A percentile compares a stretch with the other conserved stretches of the same genome.
Conservation (phyloP, 2,888 invertebrate species). For the Chloroclysta siterata region DNA sequence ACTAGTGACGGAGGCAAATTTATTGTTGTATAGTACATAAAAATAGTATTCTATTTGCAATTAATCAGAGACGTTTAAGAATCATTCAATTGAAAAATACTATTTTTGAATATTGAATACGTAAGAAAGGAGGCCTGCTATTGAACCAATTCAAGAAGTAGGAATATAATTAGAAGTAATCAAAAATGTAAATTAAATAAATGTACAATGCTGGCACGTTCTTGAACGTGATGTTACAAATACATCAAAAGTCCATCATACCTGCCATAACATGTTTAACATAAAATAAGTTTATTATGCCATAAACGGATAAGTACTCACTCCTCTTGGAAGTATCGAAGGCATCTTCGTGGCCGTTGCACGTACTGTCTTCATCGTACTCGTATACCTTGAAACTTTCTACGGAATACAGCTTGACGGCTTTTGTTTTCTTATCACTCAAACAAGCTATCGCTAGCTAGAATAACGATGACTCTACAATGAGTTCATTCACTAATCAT, state of each 20-base stretch:
- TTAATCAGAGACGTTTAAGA: too few relatives aligned
- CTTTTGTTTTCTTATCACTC: constrained; percentile 53
- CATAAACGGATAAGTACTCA: constrained; percentile 60
- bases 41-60: too few relatives aligned
- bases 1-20: too few relatives aligned
- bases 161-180: too few relatives aligned
- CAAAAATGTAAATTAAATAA: not conserved
- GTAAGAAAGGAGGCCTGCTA: too few relatives aligned
- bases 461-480: constrained; percentile 10
- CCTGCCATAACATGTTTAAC: constrained; percentile 45
- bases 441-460: constrained; percentile 24
- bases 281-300: constrained; percentile 49
- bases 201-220: not conserved
- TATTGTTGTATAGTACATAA: too few relatives aligned
- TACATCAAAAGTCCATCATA: constrained; percentile 16
- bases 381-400: constrained; percentile 82
- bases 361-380: constrained; percentile 77
- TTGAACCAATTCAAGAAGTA: too few relatives aligned
- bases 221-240: constrained; percentile 16
- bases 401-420: constrained; percentile 83
- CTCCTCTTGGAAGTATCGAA: constrained; percentile 77
- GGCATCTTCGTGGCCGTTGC: constrained; percentile 74
- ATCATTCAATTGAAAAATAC: not conserved
- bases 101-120: not conserved
- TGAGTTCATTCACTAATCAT: not conserved